Percentiles rank a stretch among this genome's conserved stretches.
These are phyloP conservation scores for Phrixothrix hirtus DNA, from an alignment of 2,888 invertebrate genomes.

Conservation along the genomic window DNA sequence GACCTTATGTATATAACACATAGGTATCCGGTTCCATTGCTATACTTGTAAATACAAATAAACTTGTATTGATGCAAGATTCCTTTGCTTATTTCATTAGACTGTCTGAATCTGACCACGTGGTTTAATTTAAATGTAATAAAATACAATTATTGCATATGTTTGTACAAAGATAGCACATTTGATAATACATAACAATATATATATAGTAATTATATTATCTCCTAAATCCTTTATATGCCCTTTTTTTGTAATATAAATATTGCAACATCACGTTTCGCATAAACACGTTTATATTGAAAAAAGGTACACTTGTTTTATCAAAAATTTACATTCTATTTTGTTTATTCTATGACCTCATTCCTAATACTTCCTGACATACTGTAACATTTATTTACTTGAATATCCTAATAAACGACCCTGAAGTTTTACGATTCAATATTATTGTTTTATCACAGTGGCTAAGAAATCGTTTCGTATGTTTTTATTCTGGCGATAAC, in stretches of 20 bases:
- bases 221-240: neutral
- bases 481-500: no score
- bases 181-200: constrained; percentile 11
- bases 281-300: no score
- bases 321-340: neutral
- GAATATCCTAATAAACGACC: neutral
- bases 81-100: constrained; percentile 36
- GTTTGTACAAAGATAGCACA: constrained; percentile 18
- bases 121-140: constrained; percentile 28
- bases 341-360: neutral
- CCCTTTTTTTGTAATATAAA: neutral
- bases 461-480: no score
- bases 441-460: no score
- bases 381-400: neutral
- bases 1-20: constrained; percentile 39
- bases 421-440: no score
- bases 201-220: neutral
- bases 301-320: no score
- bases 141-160: constrained; percentile 15
- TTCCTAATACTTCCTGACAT: neutral
- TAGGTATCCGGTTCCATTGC: constrained; percentile 42
- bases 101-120: constrained; percentile 29
- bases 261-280: neutral
- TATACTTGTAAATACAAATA: constrained; percentile 45
- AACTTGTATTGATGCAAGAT: constrained; percentile 41